Conservation (phyloP, 2,113 vertebrate genomes). For the Monarcha castaneiventris region DNA sequence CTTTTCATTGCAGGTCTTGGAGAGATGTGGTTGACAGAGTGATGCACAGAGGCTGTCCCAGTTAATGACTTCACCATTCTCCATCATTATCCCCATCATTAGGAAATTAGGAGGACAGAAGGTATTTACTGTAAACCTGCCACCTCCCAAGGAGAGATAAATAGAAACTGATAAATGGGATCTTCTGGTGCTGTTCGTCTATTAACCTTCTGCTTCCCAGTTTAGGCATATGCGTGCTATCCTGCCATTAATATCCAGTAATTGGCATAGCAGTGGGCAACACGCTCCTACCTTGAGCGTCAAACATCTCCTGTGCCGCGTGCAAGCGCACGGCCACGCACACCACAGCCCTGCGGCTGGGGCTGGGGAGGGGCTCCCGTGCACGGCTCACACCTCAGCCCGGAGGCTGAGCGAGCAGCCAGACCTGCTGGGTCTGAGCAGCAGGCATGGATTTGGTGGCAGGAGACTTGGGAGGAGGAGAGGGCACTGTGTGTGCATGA, state of each 20-base stretch:
- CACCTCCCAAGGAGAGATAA: conserved; percentile 99
- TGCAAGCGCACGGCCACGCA: not conserved
- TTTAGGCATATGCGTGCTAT: conserved; percentile 88
- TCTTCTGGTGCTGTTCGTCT: conserved; percentile 89
- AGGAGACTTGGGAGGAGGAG: not conserved
- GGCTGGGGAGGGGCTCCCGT: not conserved
- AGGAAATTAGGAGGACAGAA: conserved; percentile 99
- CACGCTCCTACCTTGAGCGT: conserved; percentile 54
- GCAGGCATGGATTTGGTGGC: not conserved
- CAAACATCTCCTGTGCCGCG: not conserved
- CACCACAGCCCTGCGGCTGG: not conserved
- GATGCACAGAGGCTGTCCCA: conserved; percentile 96
- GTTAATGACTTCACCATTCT: conserved; percentile 99
- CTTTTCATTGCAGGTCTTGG: conserved; percentile 91
- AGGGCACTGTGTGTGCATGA: not conserved
- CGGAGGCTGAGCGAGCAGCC: not conserved
- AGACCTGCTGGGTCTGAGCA: not conserved
- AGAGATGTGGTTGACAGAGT: conserved; percentile 95
- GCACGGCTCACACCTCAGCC: not conserved
- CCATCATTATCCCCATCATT: conserved; percentile 99
- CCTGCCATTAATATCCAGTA: conserved; percentile 94
- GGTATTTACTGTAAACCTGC: conserved; percentile 99
- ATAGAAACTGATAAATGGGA: conserved; percentile 99
- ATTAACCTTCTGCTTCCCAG: conserved; percentile 98
- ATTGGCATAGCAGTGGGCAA: conserved; percentile 78